Conservation (phyloP, 2,113 vertebrate genomes). For the Ascaphus truei region DNA sequence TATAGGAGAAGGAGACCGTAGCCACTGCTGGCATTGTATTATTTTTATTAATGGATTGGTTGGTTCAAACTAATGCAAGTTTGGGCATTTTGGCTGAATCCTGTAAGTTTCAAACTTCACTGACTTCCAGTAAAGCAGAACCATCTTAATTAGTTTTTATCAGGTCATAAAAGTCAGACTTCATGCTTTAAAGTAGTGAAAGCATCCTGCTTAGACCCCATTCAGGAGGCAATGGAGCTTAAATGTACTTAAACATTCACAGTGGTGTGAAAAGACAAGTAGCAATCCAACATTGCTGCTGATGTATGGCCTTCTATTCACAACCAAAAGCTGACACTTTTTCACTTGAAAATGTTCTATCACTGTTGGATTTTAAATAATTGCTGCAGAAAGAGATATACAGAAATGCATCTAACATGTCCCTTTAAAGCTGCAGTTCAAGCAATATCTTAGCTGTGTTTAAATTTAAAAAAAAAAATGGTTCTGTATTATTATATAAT, state of each 20-base stretch:
- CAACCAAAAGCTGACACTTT: no score
- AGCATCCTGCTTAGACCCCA: not conserved
- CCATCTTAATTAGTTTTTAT: slow-evolving; percentile 27
- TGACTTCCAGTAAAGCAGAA: slow-evolving; percentile 30
- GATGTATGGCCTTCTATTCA: no score
- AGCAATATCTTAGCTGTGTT: no score
- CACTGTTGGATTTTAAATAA: no score
- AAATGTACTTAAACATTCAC: not conserved
- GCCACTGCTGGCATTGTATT: not conserved
- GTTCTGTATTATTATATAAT: no score
- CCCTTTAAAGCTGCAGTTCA: no score
- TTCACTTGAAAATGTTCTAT: no score
- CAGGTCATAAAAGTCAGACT: slow-evolving; percentile 18
- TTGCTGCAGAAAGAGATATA: no score
- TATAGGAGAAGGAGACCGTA: not conserved
- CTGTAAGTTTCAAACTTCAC: slow-evolving; percentile 4
- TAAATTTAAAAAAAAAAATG: no score
- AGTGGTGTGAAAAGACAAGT: not conserved
- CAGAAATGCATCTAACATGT: no score
- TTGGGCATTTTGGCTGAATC: not conserved
- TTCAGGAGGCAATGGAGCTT: slow-evolving; percentile 4
- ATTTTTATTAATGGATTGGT: not conserved
- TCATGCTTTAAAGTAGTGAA: not conserved
- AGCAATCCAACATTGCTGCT: not conserved
- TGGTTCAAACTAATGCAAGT: not conserved